Evolutionary conservation across 2,113 vertebrate species (phyloP), one percentile per base, ranked within the genome.

Genomic region (Salvator merianae): DNA sequence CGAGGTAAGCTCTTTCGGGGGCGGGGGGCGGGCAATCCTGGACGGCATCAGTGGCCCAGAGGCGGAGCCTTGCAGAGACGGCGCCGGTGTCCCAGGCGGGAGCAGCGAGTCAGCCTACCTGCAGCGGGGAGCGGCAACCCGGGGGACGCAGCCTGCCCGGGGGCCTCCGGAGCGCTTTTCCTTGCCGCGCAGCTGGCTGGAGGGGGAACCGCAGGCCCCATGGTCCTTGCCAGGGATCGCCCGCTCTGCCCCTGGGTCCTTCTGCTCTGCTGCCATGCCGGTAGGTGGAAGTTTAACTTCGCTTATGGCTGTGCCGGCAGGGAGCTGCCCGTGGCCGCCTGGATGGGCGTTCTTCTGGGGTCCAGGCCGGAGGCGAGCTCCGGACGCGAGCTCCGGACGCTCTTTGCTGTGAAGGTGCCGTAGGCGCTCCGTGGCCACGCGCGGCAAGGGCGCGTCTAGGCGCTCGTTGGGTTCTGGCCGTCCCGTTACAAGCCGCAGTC

Each of bases 281-380:
- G 94, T 94, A 91, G 92, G 94, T 90, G 16, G 20, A 7, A 1
- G 26, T 3, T n/a, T 84, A 28, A 70, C 20, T 83, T 36, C 13
- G 13, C 4, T 30, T 2, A 16, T 5, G 47, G 5, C 14, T 70
- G 53, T 5, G 22, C 26, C 9, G 2, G 47, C 50, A 8, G 4
- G 5, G 74, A n/a, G 53, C n/a, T 24, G 7, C 5, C 9, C 18
- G 3, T 24, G 4, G n/a, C 74, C 10, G 5, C 32, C 13, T 76
- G 30, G n/a, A n/a, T n/a, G n/a, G 2, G 12, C 1, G 2, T n/a
- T 4, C 5, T 12, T 28, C 43, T 32, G 7, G 7, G 34, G n/a
- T n/a, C n/a, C n/a, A n/a, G 74, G 5, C 9, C 16, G 7, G 30
- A 50, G 30, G 71, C 0, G 38, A 24, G 38, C 22, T 28, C 7